These are phyloP conservation scores for Cyclophora punctaria DNA, from an alignment of 2,888 invertebrate species.

Conservation along the genomic window DNA sequence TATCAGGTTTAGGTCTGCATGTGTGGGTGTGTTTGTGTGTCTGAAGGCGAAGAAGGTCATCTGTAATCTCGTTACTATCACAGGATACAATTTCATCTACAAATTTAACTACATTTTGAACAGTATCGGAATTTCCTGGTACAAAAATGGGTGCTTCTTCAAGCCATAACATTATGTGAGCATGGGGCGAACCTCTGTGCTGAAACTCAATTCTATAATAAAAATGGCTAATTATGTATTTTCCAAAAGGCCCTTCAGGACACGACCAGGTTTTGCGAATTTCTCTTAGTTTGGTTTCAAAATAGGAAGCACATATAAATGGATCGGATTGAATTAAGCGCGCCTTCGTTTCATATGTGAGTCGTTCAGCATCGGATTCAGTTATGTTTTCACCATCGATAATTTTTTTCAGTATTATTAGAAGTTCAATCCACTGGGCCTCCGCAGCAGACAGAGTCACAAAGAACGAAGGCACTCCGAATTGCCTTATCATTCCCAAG, in stretches of 20 bases:
- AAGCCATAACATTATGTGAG: slow-evolving; percentile 25
- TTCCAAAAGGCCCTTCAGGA: slow-evolving; percentile 16
- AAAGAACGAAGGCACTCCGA: slow-evolving; percentile 5
- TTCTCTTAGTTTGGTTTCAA: slow-evolving; percentile 6
- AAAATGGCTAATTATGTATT: slow-evolving; percentile 12
- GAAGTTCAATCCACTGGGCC: slow-evolving; percentile 3
- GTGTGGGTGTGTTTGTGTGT: slow-evolving; percentile 9
- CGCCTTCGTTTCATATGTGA: background rate
- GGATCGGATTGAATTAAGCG: background rate
- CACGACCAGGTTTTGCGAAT: slow-evolving; percentile 9
- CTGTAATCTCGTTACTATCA: slow-evolving; percentile 8
- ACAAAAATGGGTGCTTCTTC: slow-evolving; percentile 21
- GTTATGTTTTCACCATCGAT: background rate
- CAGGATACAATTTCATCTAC: slow-evolving; percentile 18
- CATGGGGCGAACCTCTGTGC: slow-evolving; percentile 26
- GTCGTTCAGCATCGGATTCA: background rate
- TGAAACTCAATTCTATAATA: slow-evolving; percentile 27
- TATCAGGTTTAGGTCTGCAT: slow-evolving; percentile 15
- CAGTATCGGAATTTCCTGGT: slow-evolving; percentile 10
- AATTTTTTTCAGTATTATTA: slow-evolving; percentile 1
- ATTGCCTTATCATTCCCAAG: slow-evolving; percentile 8
- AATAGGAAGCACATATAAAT: background rate
- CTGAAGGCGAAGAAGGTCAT: slow-evolving; percentile 10
- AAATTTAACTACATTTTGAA: slow-evolving; percentile 10
- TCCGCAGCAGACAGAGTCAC: slow-evolving; percentile 5